Evolutionary conservation across 2,797 vertebrate species (phyloP).

Genomic region (Nothura maculosa): DNA sequence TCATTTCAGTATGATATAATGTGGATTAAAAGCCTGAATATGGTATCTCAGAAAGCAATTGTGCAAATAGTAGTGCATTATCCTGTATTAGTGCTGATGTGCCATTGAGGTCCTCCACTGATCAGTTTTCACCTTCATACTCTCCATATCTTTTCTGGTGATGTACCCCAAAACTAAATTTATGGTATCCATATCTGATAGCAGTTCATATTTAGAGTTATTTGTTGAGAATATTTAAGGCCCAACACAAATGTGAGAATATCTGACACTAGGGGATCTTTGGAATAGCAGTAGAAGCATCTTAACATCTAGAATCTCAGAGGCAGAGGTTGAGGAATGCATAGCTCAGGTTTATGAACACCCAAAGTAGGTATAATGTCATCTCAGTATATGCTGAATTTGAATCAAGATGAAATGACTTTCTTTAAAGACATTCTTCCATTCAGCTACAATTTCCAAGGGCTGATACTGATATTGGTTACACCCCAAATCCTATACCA

Average conservation of each 20-base stretch:
- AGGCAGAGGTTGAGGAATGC: not conserved
- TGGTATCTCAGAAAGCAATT: not conserved
- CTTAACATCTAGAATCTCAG: not conserved
- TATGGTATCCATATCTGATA: not conserved
- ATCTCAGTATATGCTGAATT: not conserved
- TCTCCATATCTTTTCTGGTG: not conserved
- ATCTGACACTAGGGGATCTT: not conserved
- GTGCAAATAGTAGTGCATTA: not conserved
- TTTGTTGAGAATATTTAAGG: not conserved
- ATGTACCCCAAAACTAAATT: not conserved
- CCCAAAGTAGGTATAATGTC: not conserved
- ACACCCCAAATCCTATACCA: rapidly evolving
- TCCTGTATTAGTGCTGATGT: not conserved
- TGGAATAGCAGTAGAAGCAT: not conserved
- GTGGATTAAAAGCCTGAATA: not conserved
- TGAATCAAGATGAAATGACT: not conserved
- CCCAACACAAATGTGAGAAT: not conserved
- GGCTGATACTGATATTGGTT: not conserved
- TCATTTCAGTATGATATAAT: not conserved
- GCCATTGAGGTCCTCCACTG: not conserved
- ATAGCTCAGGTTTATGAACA: rapidly evolving
- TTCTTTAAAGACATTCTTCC: not conserved
- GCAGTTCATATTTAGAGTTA: not conserved
- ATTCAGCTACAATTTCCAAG: rapidly evolving
- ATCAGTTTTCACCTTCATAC: not conserved